Evolutionary conservation across 2,113 vertebrate genomes (phyloP).

Genomic region (Silurus asotus): DNA sequence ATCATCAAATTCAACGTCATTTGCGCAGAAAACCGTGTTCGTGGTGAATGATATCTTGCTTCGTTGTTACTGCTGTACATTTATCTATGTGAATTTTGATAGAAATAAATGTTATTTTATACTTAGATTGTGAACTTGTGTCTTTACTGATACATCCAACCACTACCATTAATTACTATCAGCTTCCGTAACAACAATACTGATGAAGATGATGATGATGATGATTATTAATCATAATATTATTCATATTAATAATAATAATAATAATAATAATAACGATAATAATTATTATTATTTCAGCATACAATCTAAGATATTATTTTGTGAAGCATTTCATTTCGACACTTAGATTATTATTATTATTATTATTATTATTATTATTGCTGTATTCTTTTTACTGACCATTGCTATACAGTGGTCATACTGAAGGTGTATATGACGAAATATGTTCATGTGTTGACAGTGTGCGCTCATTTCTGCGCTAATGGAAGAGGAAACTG

Average conservation of each 20-base stretch:
- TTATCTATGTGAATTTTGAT: conserved; percentile 82
- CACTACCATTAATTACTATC: background rate
- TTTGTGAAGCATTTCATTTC: background rate
- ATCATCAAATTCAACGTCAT: conserved; percentile 46
- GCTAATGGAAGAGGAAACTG: conserved; percentile 48
- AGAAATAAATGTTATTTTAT: conserved; percentile 99
- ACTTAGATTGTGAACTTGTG: conserved; percentile 46
- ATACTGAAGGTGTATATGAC: conserved; percentile 61
- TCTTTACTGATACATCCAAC: background rate
- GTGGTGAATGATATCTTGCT: conserved; percentile 73
- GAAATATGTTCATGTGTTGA: conserved; percentile 42
- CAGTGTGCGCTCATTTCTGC: conserved; percentile 63
- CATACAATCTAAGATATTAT: background rate
- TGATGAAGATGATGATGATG: background rate
- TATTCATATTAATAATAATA: background rate
- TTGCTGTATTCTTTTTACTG: background rate
- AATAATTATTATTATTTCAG: conserved; percentile 5
- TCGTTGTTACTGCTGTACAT: conserved; percentile 79
- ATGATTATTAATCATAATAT: conserved; percentile 22
- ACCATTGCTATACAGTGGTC: conserved; percentile 64
- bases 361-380: too few relatives aligned
- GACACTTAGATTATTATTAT: background rate
- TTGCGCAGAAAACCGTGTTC: conserved; percentile 78
- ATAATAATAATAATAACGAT: background rate
- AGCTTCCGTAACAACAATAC: background rate